These are phyloP conservation scores for Caenorhabditis latens DNA, from an alignment of 1,140 invertebrate genomes.

Conservation along the genomic window DNA sequence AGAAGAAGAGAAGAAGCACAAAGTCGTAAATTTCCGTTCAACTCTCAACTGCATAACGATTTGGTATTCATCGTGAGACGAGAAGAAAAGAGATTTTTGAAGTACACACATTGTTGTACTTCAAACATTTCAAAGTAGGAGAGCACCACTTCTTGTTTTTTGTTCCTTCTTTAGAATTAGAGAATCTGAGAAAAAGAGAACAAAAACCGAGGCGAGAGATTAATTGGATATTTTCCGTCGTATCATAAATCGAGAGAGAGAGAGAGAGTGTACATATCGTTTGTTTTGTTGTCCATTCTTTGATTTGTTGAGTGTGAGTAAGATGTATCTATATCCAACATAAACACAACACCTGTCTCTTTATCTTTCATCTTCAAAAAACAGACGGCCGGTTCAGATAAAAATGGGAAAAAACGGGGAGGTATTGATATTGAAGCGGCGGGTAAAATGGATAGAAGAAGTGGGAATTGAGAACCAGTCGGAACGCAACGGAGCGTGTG, in stretches of 20 bases:
- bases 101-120: slow-evolving; percentile 20
- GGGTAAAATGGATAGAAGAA: too few relatives aligned
- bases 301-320: slow-evolving; percentile 39
- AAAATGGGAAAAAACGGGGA: not conserved
- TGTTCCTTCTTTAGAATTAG: not conserved
- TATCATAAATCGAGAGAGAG: not conserved
- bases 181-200: not conserved
- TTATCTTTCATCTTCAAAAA: slow-evolving; percentile 21
- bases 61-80: not conserved
- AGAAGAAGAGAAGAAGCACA: not conserved
- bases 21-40: slow-evolving; percentile 48
- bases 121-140: not conserved
- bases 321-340: slow-evolving; percentile 45
- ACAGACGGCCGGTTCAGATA: not conserved
- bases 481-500: slow-evolving; percentile 18
- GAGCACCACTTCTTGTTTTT: not conserved
- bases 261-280: not conserved
- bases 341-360: slow-evolving; percentile 33
- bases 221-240: not conserved
- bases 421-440: not conserved
- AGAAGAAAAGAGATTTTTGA: not conserved
- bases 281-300: slow-evolving; percentile 19
- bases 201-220: not conserved
- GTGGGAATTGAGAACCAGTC: slow-evolving; percentile 1
- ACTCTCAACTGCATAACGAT: slow-evolving; percentile 7